phyloP scores from a whole-genome alignment of 2,888 invertebrate species.

The Noctua janthina region DNA sequence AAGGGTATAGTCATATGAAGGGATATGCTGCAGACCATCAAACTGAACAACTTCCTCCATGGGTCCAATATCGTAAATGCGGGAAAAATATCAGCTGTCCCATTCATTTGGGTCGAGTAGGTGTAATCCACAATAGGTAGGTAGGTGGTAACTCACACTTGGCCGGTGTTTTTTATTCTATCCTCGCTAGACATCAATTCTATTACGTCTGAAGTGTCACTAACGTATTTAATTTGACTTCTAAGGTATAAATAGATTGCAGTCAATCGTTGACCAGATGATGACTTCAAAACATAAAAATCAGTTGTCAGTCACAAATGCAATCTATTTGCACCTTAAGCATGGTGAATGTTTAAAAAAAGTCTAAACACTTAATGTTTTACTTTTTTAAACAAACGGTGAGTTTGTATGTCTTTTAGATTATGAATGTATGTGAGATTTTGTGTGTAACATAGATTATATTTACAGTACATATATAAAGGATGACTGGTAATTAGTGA shows the following conservation, averaged over 20 bases:
- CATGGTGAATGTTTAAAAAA: conserved; percentile 7
- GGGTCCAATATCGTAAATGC: background rate
- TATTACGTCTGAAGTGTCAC: background rate
- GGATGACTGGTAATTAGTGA: no score
- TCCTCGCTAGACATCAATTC: background rate
- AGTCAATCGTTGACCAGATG: background rate
- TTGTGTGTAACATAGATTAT: background rate
- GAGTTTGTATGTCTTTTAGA: background rate
- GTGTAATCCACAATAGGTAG: no score
- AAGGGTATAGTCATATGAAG: no score
- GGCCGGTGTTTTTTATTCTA: background rate
- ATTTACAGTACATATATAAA: background rate
- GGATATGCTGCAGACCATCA: no score
- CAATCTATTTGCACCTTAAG: background rate
- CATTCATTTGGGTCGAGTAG: background rate
- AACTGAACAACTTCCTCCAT: no score
- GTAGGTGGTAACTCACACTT: no score
- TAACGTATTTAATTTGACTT: background rate
- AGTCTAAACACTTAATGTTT: background rate
- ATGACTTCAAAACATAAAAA: background rate
- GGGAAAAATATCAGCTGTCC: background rate
- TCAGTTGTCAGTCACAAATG: background rate
- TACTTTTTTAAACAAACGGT: background rate
- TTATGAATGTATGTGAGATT: background rate
- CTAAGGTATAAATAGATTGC: background rate